Conservation (phyloP, 2,113 vertebrate genomes). For the Stegostoma tigrinum region DNA sequence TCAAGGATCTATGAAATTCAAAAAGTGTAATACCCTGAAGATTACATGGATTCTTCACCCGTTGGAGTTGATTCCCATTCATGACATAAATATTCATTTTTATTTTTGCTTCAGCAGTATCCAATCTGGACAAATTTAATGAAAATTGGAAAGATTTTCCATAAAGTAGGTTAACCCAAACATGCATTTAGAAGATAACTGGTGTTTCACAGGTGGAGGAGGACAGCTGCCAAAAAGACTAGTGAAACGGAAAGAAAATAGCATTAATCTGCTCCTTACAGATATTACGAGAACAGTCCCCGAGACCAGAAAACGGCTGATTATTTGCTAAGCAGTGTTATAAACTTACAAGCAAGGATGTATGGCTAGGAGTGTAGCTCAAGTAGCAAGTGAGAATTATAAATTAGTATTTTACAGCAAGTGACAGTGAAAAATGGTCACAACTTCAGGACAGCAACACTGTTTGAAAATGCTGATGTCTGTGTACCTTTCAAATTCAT, state of each 20-base stretch:
- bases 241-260: background rate
- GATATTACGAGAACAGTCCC: background rate
- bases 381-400: background rate
- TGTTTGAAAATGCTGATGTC: background rate
- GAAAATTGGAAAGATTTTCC: background rate
- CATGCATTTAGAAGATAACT: background rate
- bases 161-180: background rate
- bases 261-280: background rate
- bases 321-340: background rate
- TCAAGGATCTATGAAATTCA: too few species aligned
- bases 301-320: background rate
- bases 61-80: background rate
- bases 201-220: too few species aligned
- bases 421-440: background rate
- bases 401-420: slow-evolving; percentile 13
- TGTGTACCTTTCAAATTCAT: too few species aligned
- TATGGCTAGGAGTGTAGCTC: background rate
- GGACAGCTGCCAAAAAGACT: background rate
- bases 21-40: background rate
- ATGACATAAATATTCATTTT: background rate
- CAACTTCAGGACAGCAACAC: background rate
- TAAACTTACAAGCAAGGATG: background rate
- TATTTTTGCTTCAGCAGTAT: background rate
- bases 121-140: background rate
- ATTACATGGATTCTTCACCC: background rate